Evolutionary conservation across 2,797 vertebrate species (phyloP).

Genomic region (Alosa sapidissima): DNA sequence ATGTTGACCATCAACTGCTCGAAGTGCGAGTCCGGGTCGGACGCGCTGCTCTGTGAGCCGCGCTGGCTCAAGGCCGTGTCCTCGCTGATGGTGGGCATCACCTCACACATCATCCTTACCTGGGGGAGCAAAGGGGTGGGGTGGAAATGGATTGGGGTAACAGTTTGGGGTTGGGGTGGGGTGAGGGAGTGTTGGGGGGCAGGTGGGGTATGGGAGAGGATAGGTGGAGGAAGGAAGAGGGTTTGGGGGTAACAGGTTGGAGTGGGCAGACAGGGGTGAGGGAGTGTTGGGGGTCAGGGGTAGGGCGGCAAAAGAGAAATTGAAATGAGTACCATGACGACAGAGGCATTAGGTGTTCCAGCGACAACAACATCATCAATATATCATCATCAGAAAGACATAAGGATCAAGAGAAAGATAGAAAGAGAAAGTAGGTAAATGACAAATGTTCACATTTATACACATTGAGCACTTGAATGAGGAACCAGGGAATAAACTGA

Average conservation of each 20-base stretch:
- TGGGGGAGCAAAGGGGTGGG: constrained; percentile 23
- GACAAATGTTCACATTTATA: background rate
- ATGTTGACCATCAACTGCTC: constrained; percentile 99
- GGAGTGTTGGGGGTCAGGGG: background rate
- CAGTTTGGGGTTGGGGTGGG: background rate
- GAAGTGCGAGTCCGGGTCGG: constrained; percentile 97
- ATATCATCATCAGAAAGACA: background rate
- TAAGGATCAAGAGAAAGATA: background rate
- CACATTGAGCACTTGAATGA: background rate
- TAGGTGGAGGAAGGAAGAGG: background rate
- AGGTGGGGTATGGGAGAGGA: background rate
- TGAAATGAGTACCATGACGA: background rate
- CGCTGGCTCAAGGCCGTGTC: constrained; percentile 96
- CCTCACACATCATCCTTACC: constrained; percentile 90
- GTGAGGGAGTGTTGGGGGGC: background rate
- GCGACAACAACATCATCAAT: background rate
- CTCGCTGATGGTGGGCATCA: constrained; percentile 95
- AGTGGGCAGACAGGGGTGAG: constrained; percentile 6
- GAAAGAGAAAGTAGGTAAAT: constrained; percentile 18
- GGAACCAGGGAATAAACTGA: background rate
- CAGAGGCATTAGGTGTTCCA: background rate
- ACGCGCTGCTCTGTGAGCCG: constrained; percentile 94
- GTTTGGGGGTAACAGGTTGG: too few relatives aligned
- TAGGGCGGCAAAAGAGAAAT: background rate
- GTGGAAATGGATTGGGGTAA: background rate